These are phyloP conservation scores for Plutomurus gul DNA, from an alignment of 1,140 invertebrate species.

Conservation along the genomic window DNA sequence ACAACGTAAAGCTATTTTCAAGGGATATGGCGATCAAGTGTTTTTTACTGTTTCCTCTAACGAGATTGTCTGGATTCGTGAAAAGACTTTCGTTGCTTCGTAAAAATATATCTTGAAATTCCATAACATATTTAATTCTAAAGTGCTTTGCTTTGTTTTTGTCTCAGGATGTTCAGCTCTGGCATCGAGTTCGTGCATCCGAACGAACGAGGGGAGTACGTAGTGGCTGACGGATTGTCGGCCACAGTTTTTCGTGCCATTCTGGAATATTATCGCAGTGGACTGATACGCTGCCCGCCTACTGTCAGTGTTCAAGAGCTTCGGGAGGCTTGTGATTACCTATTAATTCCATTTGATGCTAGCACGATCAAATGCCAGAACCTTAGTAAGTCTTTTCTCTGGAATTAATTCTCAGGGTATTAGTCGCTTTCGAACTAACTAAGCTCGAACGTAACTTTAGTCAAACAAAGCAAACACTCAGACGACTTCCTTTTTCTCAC, in stretches of 20 bases:
- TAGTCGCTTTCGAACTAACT: not conserved
- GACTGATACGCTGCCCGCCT: slow-evolving; percentile 82
- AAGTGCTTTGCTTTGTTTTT: slow-evolving; percentile 39
- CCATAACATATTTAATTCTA: no score
- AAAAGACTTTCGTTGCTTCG: no score
- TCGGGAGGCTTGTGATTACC: slow-evolving; percentile 97
- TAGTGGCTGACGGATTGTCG: slow-evolving; percentile 97
- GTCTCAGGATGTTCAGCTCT: slow-evolving; percentile 89
- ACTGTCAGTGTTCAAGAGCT: slow-evolving; percentile 89
- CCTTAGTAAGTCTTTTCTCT: slow-evolving; percentile 70
- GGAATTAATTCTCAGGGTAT: not conserved
- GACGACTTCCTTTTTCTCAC: not conserved
- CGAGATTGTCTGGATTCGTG: no score
- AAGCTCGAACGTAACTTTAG: not conserved
- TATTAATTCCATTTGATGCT: slow-evolving; percentile 96
- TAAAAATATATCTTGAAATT: no score
- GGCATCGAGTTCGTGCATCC: slow-evolving; percentile 89
- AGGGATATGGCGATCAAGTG: no score
- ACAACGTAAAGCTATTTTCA: no score
- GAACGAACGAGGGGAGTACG: slow-evolving; percentile 95
- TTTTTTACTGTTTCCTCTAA: no score
- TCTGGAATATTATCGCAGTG: slow-evolving; percentile 92
- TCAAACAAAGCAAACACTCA: not conserved
- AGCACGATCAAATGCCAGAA: slow-evolving; percentile 94
- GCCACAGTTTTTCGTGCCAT: slow-evolving; percentile 94